These are phyloP conservation scores for Drosophila ercepeae DNA, from an alignment of 1,140 invertebrate species.

Conservation along the genomic window DNA sequence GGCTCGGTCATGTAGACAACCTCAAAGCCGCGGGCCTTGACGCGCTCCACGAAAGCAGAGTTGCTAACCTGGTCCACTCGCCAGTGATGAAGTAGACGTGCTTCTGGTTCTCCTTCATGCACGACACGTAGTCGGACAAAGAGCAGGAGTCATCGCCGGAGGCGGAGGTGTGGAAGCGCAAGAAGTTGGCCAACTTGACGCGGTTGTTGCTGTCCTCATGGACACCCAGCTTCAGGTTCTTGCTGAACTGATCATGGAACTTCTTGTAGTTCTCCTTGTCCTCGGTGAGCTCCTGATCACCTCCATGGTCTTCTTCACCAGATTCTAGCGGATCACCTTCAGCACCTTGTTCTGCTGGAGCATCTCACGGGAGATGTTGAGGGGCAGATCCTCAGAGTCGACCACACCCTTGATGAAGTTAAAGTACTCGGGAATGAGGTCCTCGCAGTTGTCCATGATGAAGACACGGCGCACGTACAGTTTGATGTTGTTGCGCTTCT, in stretches of 20 bases:
- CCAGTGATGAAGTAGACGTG: slow-evolving; percentile 99
- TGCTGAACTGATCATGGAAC: slow-evolving; percentile 99
- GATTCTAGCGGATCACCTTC: slow-evolving; percentile 98
- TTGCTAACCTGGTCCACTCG: slow-evolving; percentile 98
- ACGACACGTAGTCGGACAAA: slow-evolving; percentile 97
- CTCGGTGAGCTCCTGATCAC: slow-evolving; percentile 96
- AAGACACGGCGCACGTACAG: slow-evolving; percentile 98
- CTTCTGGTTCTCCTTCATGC: slow-evolving; percentile 99
- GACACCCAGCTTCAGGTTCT: slow-evolving; percentile 98
- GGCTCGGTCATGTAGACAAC: slow-evolving; percentile 99
- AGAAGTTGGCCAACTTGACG: slow-evolving; percentile 95
- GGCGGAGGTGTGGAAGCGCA: slow-evolving; percentile 96
- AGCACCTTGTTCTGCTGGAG: slow-evolving; percentile 99
- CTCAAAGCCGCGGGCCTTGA: slow-evolving; percentile 98
- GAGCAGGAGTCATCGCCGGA: slow-evolving; percentile 97
- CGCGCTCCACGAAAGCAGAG: slow-evolving; percentile 98
- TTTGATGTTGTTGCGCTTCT: slow-evolving; percentile 99
- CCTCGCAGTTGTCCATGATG: slow-evolving; percentile 99
- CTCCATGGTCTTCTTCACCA: slow-evolving; percentile 99
- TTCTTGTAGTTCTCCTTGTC: slow-evolving; percentile 99
- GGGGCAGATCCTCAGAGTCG: slow-evolving; percentile 98
- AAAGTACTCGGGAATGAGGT: slow-evolving; percentile 98
- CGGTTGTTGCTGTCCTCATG: slow-evolving; percentile 98
- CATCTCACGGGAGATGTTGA: slow-evolving; percentile 99
- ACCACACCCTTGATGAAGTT: slow-evolving; percentile 98